Conservation (phyloP, 2,113 vertebrate genomes). For the Pseudonaja textilis region DNA sequence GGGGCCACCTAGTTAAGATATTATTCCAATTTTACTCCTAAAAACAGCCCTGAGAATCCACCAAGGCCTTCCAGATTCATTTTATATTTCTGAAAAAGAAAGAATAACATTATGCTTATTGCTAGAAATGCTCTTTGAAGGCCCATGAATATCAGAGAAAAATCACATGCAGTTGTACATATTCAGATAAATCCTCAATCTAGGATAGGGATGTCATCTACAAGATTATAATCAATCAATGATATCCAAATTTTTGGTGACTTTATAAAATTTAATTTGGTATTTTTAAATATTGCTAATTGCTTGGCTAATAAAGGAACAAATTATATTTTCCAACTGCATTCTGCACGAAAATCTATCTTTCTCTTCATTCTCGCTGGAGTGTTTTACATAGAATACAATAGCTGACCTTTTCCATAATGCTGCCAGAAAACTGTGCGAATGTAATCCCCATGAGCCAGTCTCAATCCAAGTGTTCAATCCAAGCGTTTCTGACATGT, state of each 20-base stretch:
- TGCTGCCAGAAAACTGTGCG: not conserved
- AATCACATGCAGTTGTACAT: not conserved
- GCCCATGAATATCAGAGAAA: not conserved
- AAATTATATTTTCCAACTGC: not conserved
- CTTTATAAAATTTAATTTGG: not conserved
- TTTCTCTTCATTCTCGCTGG: not conserved
- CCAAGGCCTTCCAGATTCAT: not conserved
- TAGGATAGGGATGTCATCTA: not conserved
- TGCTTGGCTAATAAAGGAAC: not conserved
- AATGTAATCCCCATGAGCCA: not conserved
- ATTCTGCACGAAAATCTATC: not conserved
- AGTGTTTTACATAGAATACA: not conserved
- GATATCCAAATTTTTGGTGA: not conserved
- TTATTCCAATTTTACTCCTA: not conserved
- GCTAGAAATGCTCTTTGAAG: not conserved
- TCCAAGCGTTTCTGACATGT: not conserved
- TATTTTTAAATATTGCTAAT: not conserved
- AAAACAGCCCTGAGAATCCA: not conserved
- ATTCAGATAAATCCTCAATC: not conserved
- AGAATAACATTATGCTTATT: not conserved
- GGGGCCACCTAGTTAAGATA: not conserved
- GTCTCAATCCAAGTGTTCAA: not conserved
- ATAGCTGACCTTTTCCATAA: not conserved
- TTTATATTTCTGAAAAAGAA: not conserved
- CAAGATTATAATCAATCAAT: not conserved